These are phyloP conservation scores for Electrophaes corylata DNA, from an alignment of 2,888 invertebrate species.

Conservation along the genomic window DNA sequence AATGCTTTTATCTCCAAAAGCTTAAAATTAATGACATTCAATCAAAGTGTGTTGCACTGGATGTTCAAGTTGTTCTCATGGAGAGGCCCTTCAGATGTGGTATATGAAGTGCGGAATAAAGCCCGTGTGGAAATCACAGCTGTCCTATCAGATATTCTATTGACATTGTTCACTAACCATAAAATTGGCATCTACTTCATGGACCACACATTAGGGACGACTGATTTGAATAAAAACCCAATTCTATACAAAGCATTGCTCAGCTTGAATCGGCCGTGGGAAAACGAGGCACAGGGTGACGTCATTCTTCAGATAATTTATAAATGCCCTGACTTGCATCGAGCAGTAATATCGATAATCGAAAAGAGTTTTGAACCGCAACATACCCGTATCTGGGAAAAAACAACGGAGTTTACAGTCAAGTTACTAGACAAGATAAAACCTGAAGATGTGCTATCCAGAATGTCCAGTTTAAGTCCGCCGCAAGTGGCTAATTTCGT, in stretches of 20 bases:
- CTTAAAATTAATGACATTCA: conserved; percentile 88
- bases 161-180: conserved; percentile 89
- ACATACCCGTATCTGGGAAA: conserved; percentile 81
- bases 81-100: conserved; percentile 86
- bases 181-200: conserved; percentile 91
- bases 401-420: conserved; percentile 72
- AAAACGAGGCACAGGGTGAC: conserved; percentile 86
- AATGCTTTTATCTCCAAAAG: conserved; percentile 88
- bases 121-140: conserved; percentile 76
- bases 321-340: conserved; percentile 89
- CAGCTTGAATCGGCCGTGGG: conserved; percentile 88
- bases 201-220: conserved; percentile 86
- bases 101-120: conserved; percentile 62
- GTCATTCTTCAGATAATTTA: conserved; percentile 86
- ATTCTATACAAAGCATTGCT: conserved; percentile 86
- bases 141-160: conserved; percentile 87
- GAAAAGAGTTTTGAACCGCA: conserved; percentile 86
- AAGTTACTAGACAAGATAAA: conserved; percentile 73
- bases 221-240: conserved; percentile 84
- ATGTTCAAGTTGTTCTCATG: conserved; percentile 89
- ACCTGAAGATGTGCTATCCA: conserved; percentile 77
- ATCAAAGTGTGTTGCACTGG: conserved; percentile 86
- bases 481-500: conserved; percentile 82
- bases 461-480: conserved; percentile 70
- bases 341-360: conserved; percentile 84